phyloP scores from a whole-genome alignment of 2,888 invertebrate genomes.

The Meta bourneti region DNA sequence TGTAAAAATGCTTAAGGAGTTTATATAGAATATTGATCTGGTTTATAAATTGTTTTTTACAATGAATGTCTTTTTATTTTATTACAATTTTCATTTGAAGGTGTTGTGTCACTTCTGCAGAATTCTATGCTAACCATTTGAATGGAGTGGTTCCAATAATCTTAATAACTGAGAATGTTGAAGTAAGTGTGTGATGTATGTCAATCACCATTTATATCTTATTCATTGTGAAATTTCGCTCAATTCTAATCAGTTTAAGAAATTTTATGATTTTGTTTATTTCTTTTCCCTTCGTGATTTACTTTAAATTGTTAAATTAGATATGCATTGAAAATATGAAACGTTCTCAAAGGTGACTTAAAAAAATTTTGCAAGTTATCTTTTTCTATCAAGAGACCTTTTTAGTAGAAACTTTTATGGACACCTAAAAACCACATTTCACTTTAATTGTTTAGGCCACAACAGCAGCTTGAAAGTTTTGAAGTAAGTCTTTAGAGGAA shows the following conservation, averaged over 20 bases:
- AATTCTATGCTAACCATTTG: slow-evolving; percentile 80
- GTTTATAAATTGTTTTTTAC: neutral
- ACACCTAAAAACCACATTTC: too few species aligned
- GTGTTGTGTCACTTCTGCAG: slow-evolving; percentile 79
- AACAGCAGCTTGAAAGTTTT: too few species aligned
- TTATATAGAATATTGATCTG: too few species aligned
- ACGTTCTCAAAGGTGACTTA: too few species aligned
- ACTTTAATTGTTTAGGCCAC: too few species aligned
- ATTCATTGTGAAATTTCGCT: neutral
- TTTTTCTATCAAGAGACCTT: neutral
- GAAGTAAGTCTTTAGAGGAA: too few species aligned
- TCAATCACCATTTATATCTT: neutral
- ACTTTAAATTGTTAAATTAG: neutral
- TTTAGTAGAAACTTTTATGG: too few species aligned
- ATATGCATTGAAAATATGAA: too few species aligned
- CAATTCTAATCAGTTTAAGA: neutral
- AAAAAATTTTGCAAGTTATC: neutral
- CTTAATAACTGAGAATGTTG: slow-evolving; percentile 79
- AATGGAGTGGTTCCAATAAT: slow-evolving; percentile 80
- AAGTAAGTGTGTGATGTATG: slow-evolving; percentile 77
- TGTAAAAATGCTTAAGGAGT: too few species aligned
- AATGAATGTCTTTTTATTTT: neutral
- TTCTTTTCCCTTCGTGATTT: neutral
- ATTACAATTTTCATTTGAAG: slow-evolving; percentile 76
- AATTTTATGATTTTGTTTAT: neutral